A percentile compares a stretch with the other conserved stretches of the same genome.
These are phyloP conservation scores for Chloropsis hardwickii DNA, from an alignment of 2,113 vertebrate genomes.

Conservation along the genomic window DNA sequence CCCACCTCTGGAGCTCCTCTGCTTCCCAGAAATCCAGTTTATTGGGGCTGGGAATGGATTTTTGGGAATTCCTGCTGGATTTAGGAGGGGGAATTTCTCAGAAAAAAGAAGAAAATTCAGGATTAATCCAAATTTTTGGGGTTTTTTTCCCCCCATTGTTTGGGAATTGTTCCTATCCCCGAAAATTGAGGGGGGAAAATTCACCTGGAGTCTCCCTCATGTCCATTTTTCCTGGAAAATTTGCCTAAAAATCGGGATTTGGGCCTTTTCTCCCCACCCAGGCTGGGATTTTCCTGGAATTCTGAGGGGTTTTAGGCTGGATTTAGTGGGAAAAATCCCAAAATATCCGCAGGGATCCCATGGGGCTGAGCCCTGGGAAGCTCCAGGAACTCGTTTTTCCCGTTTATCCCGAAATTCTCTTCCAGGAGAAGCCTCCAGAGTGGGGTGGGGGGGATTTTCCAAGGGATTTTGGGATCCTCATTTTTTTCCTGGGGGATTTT, in stretches of 20 bases:
- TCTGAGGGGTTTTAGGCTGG: too few relatives aligned
- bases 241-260: background rate
- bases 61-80: background rate
- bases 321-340: background rate
- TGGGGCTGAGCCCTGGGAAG: background rate
- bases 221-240: accelerated
- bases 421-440: background rate
- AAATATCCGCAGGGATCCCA: background rate
- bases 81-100: background rate
- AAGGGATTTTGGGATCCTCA: accelerated
- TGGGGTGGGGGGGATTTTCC: background rate
- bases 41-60: background rate
- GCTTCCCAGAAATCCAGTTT: background rate
- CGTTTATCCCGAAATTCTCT: background rate
- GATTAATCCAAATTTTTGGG: background rate
- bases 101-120: accelerated
- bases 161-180: background rate
- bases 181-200: accelerated
- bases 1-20: background rate
- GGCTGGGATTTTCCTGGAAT: too few relatives aligned
- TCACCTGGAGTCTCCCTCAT: background rate
- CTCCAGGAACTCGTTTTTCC: background rate
- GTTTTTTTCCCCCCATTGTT: accelerated
- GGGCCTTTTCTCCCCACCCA: background rate
- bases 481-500: background rate